Evolutionary conservation across 2,888 invertebrate genomes (phyloP), one percentile per base, ranked within the genome.

Genomic region (Melikaiella ostensackeni): DNA sequence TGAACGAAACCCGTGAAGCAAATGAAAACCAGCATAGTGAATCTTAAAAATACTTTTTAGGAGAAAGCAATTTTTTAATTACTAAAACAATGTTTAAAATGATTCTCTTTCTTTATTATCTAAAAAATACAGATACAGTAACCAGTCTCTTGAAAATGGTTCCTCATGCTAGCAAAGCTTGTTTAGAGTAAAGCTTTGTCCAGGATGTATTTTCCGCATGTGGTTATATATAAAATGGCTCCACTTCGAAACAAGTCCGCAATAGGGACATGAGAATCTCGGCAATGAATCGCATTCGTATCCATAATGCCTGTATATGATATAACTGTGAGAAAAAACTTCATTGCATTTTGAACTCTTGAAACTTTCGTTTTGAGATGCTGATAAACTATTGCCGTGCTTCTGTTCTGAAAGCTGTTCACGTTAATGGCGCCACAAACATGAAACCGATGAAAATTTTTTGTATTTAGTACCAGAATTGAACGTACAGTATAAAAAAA

Each of bases 231-330:
- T 88, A 27, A 89, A 84, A 77, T 89, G 89, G 3, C 88, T 88
- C 88, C 89, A 90, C 75, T 91, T 91, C 81, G 90, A 90, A 64
- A 88, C 83, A 79, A 91, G 88, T 24, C 85, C 86, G 73, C 92
- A 92, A 75, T 89, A 88, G 0, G 90, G 90, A 76, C 92, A 92
- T 78, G 89, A 86, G 79, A 89, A 90, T 38, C 90, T 86, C 6
- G 90, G 91, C 75, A 88, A 79, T 1, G 88, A 86, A 50, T 90
- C 89, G 81, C 92, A 92, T 81, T 92, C 92, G 85, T 90, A 90
- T 84, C 88, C 90, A 77, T 88, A 89, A 86, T 92, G 92, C 19
- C 89, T 87, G 62, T 89, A 88, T 88, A 91, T 89, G 57, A 89
- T 88, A 80, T 90, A 89, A 80, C 87, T 89, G 79, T 89, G 89